Percentiles rank a stretch among this genome's conserved stretches.
Conservation (phyloP, 2,888 invertebrate genomes). For the Andrena marginata region DNA sequence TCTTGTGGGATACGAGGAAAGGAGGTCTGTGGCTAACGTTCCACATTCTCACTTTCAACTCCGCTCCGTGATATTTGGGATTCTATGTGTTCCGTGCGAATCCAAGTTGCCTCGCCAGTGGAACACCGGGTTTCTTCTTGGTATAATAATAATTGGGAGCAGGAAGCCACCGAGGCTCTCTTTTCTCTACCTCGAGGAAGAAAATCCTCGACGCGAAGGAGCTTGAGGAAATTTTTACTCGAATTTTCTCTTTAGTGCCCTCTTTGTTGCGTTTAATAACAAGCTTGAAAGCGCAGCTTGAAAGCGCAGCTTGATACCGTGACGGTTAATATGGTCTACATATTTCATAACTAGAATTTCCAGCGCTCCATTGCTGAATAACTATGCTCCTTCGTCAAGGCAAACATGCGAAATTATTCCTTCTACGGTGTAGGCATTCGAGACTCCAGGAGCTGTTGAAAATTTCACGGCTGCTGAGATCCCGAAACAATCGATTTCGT, state of each 20-base stretch:
- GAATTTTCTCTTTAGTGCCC: background rate
- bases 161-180: background rate
- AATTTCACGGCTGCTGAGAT: too few relatives aligned
- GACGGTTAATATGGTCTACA: background rate
- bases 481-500: too few relatives aligned
- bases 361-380: background rate
- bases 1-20: too few relatives aligned
- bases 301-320: background rate
- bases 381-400: background rate
- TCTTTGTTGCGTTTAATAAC: background rate
- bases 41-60: too few relatives aligned
- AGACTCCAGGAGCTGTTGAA: background rate
- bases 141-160: background rate
- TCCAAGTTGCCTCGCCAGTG: background rate
- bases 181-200: background rate
- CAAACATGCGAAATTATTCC: background rate
- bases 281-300: background rate
- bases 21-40: too few relatives aligned
- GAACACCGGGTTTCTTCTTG: background rate
- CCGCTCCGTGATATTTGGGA: background rate
- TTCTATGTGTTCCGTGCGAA: background rate
- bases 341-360: conserved; percentile 2
- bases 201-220: background rate
- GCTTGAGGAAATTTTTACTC: background rate
- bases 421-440: background rate